Base-by-base conservation (phyloP, 2,113 vertebrate species). In the Saguinus imperator region DNA sequence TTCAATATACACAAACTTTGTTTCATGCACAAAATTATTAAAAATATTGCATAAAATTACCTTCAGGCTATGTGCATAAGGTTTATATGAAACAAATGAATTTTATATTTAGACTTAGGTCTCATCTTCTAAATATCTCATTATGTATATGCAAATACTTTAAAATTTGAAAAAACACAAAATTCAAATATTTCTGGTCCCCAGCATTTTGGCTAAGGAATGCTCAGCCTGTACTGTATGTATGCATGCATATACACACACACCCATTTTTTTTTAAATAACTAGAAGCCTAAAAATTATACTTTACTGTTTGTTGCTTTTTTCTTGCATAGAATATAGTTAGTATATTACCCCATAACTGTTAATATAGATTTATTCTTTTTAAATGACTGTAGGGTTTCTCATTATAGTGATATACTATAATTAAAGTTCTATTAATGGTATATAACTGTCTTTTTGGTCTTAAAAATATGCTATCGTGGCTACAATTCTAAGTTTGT, bases 371-470 rank as follows among this genome's bases (percentile, higher is more conserved):
- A 58, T 70, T 92, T 86, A 64, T 70, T 32, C 14, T 37, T 88
- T 81, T 76, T 32, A 27, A 72, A 73, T 89, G 58, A 12, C 45
- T 88, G 18, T 16, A 68, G 37, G 87, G 16, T 89, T 95, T 75
- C 23, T 14, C 35, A 57, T 73, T 43, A 50, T 55, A 86, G 40
- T 50, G 89, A 90, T 68, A 8, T 5, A 72, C 35, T 25, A 40
- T 68, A 83, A 37, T 45, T 83, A 37, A 94, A 83, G 64, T 77
- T 17, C 43, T 76, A 43, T 7, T 89, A 50, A 52, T 68, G 61
- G 3, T 35, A 23, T 77, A 95, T 89, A 87, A 45, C 73, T 94
- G 76, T 87, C 13, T 76, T 77, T 94, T 90, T 50, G n/a, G 32
- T 20, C 64, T 85, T 70, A 27, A 64, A 64, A 90, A 90, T 96